A percentile compares a stretch with the other conserved stretches of the same genome.
Evolutionary conservation across 2,888 invertebrate species (phyloP).

Genomic region (Drosophila prostipennis): DNA sequence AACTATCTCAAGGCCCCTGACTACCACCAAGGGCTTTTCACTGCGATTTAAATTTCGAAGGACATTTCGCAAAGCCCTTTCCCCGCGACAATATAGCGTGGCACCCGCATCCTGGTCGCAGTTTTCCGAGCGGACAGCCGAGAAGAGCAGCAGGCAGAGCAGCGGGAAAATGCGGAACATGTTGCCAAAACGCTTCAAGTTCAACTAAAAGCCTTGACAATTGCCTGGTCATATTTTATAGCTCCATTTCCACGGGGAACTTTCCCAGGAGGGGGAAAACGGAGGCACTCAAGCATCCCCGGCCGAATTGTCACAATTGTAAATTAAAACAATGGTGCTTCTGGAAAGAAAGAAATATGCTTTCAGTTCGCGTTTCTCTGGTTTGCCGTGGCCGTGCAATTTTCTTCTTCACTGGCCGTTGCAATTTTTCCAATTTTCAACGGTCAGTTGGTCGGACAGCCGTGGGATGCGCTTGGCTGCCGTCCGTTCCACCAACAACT

Average conservation of each 20-base stretch:
- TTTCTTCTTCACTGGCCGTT: constrained; percentile 81
- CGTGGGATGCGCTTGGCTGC: constrained; percentile 63
- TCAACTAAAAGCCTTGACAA: constrained; percentile 71
- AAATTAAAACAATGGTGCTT: constrained; percentile 71
- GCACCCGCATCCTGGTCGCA: constrained; percentile 47
- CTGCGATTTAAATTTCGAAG: constrained; percentile 85
- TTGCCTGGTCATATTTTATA: constrained; percentile 69
- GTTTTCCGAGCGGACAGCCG: constrained; percentile 49
- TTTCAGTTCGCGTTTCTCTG: constrained; percentile 63
- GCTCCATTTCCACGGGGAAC: constrained; percentile 48
- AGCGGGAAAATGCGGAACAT: constrained; percentile 57
- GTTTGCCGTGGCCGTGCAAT: constrained; percentile 61
- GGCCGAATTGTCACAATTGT: constrained; percentile 68
- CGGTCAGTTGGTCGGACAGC: constrained; percentile 76
- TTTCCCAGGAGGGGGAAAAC: constrained; percentile 66
- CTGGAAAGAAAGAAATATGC: constrained; percentile 54
- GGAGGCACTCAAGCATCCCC: constrained; percentile 60
- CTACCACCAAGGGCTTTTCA: constrained; percentile 77
- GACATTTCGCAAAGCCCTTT: constrained; percentile 85
- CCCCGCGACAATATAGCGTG: constrained; percentile 85
- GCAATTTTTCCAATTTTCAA: constrained; percentile 79
- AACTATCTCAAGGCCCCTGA: constrained; percentile 83
- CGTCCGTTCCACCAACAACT: constrained; percentile 21
- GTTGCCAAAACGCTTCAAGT: constrained; percentile 52
- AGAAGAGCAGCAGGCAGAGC: constrained; percentile 47